A percentile compares a stretch with the other conserved stretches of the same genome.
Evolutionary conservation across 2,797 vertebrate genomes (phyloP).

Genomic region (Malurus leucopterus): DNA sequence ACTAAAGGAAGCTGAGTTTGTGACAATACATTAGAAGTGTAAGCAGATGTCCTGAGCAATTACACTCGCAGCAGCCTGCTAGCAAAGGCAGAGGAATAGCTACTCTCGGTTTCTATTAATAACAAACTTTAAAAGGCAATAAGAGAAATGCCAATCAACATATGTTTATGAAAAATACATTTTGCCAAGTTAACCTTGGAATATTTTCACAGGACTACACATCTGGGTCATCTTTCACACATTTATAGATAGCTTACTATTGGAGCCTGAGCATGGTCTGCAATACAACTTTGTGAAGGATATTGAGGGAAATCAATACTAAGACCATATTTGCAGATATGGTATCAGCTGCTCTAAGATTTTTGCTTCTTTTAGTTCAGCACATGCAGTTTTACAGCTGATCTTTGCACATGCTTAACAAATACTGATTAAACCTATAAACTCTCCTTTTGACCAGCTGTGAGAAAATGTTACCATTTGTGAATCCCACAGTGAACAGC

Average conservation of each 20-base stretch:
- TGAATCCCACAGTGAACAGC: conserved; percentile 8
- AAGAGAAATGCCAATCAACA: not conserved
- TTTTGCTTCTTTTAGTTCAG: not conserved
- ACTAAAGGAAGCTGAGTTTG: not conserved
- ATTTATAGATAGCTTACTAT: not conserved
- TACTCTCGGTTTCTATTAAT: not conserved
- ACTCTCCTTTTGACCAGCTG: conserved; percentile 28
- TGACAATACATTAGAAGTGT: not conserved
- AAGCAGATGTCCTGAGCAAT: not conserved
- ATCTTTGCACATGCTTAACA: conserved; percentile 57
- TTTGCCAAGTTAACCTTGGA: not conserved
- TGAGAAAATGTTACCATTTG: conserved; percentile 4
- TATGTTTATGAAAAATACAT: not conserved
- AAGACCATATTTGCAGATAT: not conserved
- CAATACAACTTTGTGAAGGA: not conserved
- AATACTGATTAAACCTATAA: conserved; percentile 38
- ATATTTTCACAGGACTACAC: not conserved
- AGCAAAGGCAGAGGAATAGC: not conserved
- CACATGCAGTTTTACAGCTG: conserved; percentile 13
- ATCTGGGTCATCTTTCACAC: not conserved
- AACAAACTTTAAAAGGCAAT: not conserved
- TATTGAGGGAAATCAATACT: not conserved
- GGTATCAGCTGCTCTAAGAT: not conserved
- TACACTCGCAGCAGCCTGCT: not conserved
- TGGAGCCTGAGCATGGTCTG: accelerated